These are phyloP conservation scores for Lumbricus terrestris DNA, from an alignment of 2,888 invertebrate species.

Conservation along the genomic window DNA sequence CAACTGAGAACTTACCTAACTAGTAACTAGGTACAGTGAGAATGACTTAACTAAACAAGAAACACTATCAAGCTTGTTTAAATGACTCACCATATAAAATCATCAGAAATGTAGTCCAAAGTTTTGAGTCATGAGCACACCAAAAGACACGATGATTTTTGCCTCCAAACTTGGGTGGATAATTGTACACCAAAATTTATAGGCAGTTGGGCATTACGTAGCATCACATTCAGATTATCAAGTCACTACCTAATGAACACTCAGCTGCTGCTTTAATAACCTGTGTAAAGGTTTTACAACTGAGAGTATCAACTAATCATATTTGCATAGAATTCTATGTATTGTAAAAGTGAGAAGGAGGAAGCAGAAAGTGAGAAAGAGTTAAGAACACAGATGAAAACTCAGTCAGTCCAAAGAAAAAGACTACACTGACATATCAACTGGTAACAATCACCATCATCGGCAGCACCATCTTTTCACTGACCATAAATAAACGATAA, in stretches of 20 bases:
- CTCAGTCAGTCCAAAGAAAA: neutral
- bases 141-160: too few relatives aligned
- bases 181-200: neutral
- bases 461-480: too few relatives aligned
- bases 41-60: neutral
- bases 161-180: too few relatives aligned
- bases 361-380: neutral
- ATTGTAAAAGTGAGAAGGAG: neutral
- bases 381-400: neutral
- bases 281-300: neutral
- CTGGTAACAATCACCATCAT: too few relatives aligned
- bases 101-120: neutral
- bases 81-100: neutral
- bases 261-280: too few relatives aligned
- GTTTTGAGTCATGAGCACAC: neutral
- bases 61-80: neutral
- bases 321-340: neutral
- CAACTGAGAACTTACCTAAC: neutral
- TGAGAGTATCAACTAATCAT: neutral
- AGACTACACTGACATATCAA: neutral
- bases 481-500: too few relatives aligned
- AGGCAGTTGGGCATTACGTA: neutral
- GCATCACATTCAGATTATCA: neutral
- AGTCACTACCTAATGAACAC: neutral
- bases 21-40: neutral